These are phyloP conservation scores for Nymphicus hollandicus DNA, from an alignment of 2,113 vertebrate genomes.

Conservation along the genomic window DNA sequence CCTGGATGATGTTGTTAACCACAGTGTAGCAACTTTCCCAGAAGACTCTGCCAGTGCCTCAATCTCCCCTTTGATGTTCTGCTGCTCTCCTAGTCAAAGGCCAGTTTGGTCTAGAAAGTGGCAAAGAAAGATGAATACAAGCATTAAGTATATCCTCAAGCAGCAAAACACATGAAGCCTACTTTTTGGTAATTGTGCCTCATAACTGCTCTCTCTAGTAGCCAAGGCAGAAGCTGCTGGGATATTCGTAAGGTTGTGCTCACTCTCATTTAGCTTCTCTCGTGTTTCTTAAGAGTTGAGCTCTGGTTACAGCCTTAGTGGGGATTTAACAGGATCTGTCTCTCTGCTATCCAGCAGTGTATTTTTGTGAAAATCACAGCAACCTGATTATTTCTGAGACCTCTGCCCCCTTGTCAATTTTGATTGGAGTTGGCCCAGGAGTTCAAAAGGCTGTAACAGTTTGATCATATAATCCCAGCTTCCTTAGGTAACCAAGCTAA, in stretches of 20 bases:
- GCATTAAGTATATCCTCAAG: background rate
- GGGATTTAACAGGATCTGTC: constrained; percentile 21
- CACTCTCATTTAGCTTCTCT: background rate
- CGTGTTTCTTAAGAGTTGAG: background rate
- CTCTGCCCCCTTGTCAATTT: constrained; percentile 67
- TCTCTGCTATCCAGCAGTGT: constrained; percentile 34
- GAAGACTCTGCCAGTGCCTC: background rate
- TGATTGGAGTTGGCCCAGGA: constrained; percentile 49
- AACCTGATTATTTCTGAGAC: constrained; percentile 68
- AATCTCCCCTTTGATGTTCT: background rate
- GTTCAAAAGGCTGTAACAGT: constrained; percentile 64
- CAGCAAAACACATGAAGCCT: background rate
- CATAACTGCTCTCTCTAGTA: background rate
- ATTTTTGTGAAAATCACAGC: constrained; percentile 47
- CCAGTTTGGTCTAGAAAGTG: background rate
- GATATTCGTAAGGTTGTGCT: background rate
- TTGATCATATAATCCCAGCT: constrained; percentile 58
- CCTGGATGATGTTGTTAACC: background rate
- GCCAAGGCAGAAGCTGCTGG: background rate
- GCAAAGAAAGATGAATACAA: background rate
- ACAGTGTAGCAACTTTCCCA: background rate
- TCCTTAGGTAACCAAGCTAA: constrained; percentile 61
- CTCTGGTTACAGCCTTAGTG: constrained; percentile 43
- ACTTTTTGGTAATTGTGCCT: background rate
- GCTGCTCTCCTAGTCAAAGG: background rate